Evolutionary conservation across 2,113 vertebrate genomes (phyloP).

Genomic region (Pomatorhinus ruficollis): DNA sequence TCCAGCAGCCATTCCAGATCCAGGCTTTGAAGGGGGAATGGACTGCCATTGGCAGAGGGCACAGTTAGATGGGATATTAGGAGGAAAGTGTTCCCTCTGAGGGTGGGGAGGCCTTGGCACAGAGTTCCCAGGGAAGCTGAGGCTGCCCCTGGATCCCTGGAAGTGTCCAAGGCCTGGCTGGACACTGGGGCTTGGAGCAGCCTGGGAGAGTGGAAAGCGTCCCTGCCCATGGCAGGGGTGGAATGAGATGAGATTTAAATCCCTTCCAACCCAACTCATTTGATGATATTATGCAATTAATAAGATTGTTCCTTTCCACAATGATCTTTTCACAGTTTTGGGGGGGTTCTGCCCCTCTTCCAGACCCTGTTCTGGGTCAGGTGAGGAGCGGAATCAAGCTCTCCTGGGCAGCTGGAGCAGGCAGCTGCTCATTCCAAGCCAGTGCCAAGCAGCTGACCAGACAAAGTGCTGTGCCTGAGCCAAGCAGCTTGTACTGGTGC

Average conservation of each 20-base stretch:
- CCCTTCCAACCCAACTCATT: neutral
- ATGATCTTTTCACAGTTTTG: neutral
- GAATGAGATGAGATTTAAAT: accelerated
- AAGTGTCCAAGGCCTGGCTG: accelerated
- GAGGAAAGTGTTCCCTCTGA: accelerated
- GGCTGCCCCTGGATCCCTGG: neutral
- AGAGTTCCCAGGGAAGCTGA: neutral
- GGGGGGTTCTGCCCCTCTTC: neutral
- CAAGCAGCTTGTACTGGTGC: neutral
- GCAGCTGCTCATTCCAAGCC: neutral
- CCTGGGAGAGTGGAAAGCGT: accelerated
- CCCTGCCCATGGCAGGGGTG: neutral
- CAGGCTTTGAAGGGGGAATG: neutral
- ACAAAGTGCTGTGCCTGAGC: neutral
- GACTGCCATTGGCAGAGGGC: neutral
- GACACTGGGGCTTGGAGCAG: accelerated
- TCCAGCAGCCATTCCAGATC: neutral
- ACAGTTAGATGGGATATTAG: accelerated
- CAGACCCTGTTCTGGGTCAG: accelerated
- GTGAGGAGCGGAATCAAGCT: neutral
- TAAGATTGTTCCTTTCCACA: neutral
- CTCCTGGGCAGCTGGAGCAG: accelerated
- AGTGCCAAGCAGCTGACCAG: neutral
- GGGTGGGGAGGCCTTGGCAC: neutral
- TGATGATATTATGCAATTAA: neutral